These are phyloP conservation scores for Eristalinus aeneus DNA, from an alignment of 2,888 invertebrate species.

Conservation along the genomic window DNA sequence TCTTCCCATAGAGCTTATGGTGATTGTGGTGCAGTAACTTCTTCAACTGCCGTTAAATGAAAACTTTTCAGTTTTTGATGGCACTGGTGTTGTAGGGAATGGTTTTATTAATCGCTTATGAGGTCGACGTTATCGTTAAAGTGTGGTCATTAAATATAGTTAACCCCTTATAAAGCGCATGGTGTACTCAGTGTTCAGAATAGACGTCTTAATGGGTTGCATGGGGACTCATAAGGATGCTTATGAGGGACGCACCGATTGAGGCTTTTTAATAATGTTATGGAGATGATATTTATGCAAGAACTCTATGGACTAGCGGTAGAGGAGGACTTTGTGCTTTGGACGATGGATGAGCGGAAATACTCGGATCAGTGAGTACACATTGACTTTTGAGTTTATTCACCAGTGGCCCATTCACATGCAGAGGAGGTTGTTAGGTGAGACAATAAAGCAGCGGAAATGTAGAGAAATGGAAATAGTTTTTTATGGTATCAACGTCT, in stretches of 20 bases:
- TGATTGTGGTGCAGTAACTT: constrained; percentile 31
- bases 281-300: background rate
- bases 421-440: no score
- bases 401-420: no score
- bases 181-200: background rate
- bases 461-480: no score
- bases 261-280: background rate
- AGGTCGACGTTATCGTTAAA: constrained; percentile 44
- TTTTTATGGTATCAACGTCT: no score
- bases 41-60: constrained; percentile 45
- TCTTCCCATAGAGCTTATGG: constrained; percentile 32
- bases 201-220: constrained; percentile 9
- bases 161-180: constrained; percentile 17
- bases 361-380: no score
- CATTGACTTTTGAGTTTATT: no score
- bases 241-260: background rate
- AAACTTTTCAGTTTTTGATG: constrained; percentile 32
- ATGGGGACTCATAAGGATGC: background rate
- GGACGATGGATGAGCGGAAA: background rate
- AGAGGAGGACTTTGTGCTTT: background rate
- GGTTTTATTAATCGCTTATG: constrained; percentile 60
- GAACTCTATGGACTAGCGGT: background rate
- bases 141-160: constrained; percentile 42
- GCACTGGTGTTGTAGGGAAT: constrained; percentile 17
- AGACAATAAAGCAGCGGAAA: no score